Evolutionary conservation across 2,113 vertebrate species (phyloP), one percentile per base, ranked within the genome.

Genomic region (Rhombomys opimus): DNA sequence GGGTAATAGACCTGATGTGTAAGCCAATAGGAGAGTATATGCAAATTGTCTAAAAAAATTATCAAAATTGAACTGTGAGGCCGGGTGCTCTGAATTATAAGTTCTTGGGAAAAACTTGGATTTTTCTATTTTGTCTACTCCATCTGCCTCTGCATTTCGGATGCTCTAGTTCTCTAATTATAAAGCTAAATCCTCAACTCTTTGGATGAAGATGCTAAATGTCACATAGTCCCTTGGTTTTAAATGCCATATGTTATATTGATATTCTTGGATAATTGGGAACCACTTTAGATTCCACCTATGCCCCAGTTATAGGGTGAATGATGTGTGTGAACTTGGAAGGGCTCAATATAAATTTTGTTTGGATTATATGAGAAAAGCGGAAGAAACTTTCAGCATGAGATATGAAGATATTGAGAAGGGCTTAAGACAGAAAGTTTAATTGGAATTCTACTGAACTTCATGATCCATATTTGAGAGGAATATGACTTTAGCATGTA

Each of bases 111-210:
- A 18, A 1, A 57, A 78, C 27, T 78, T 17, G 4, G 35, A 1
- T 11, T 72, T 52, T 85, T 87, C 88, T 86, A 78, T 86, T 61
- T 82, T 90, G 72, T 27, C 27, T n/a, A 25, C 2, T 90, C 84
- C 85, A 95, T 94, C 75, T 96, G 76, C 35, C 61, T 93, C 38
- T 94, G n/a, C 18, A 59, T 41, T 96, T 81, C 72, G 59, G 54
- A 94, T 76, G 93, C 65, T 96, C 67, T 52, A 8, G 10, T 52
- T 97, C 52, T 96, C 57, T 80, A 90, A 90, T 95, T 96, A 94
- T 10, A 32, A 78, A 91, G 38, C n/a, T 91, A 96, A 94, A 30
- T 17, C 23, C 85, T 96, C 41, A 88, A 93, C 27, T 81, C 32
- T 72, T 90, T 85, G 54, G 87, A 75, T 91, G 35, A 93, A 87